Evolutionary conservation across 2,113 vertebrate species (phyloP).

Genomic region (Mystacornis crossleyi): DNA sequence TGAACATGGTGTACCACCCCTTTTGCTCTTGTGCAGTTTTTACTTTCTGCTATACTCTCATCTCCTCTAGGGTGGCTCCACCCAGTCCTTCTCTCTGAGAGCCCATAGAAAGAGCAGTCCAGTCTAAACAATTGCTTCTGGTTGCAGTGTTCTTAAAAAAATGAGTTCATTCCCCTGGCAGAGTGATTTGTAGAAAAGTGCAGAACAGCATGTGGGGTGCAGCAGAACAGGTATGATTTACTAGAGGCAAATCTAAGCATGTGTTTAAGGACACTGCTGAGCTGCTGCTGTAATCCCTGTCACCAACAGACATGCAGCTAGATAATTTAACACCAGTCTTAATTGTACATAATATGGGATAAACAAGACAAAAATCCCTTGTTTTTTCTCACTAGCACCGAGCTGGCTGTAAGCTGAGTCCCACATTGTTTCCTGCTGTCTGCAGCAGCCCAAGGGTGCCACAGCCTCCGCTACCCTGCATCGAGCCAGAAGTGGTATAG

Average conservation of each 20-base stretch:
- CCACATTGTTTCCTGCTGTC: background rate
- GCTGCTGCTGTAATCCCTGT: background rate
- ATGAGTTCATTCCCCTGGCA: background rate
- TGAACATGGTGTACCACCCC: background rate
- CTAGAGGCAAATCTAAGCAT: background rate
- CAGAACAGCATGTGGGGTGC: background rate
- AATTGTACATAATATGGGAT: background rate
- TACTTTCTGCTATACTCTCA: background rate
- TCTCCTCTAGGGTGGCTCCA: background rate
- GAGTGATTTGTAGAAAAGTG: background rate
- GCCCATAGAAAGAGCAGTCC: background rate
- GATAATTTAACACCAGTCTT: background rate
- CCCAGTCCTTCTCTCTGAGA: background rate
- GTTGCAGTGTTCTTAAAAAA: background rate
- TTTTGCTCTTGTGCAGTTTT: background rate
- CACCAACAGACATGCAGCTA: background rate
- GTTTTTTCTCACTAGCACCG: background rate
- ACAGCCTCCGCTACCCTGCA: background rate
- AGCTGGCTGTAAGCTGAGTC: background rate
- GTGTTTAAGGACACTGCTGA: background rate
- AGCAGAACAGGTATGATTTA: background rate
- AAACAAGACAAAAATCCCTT: background rate
- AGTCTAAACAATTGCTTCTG: background rate
- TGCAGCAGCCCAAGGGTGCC: background rate
- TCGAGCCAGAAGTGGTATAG: background rate